Conservation (phyloP, 2,797 vertebrate genomes). For the Phyllotis vaccarum region DNA sequence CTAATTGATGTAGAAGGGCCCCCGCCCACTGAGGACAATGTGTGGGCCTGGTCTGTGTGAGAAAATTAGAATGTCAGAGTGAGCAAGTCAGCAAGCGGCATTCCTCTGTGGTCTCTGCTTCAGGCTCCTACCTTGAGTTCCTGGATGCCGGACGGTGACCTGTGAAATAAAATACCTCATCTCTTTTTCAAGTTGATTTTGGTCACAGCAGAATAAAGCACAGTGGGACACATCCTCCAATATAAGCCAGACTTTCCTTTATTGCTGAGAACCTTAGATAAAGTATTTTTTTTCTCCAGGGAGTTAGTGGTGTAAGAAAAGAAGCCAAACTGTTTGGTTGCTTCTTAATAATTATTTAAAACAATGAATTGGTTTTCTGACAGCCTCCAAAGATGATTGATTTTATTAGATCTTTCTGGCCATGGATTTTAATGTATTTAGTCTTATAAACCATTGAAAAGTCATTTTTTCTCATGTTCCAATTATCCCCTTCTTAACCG, state of each 20-base stretch:
- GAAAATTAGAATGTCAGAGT: neutral
- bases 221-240: neutral
- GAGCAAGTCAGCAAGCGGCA: neutral
- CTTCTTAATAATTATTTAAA: neutral
- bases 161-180: neutral
- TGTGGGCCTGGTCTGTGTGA: neutral
- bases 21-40: too few relatives aligned
- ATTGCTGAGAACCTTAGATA: neutral
- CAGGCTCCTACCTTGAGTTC: neutral
- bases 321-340: neutral
- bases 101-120: neutral
- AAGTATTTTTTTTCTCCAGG: neutral
- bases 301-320: neutral
- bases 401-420: slow-evolving; percentile 7
- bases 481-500: neutral
- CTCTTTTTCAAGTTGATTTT: neutral
- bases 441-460: neutral
- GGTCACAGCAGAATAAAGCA: too few relatives aligned
- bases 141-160: neutral
- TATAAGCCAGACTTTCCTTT: neutral
- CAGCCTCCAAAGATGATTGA: neutral
- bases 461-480: slow-evolving; percentile 4
- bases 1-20: neutral
- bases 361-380: neutral
- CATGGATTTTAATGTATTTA: slow-evolving; percentile 23